phyloP scores from a whole-genome alignment of 1,140 invertebrate species.

The Matsumurasca onukii region DNA sequence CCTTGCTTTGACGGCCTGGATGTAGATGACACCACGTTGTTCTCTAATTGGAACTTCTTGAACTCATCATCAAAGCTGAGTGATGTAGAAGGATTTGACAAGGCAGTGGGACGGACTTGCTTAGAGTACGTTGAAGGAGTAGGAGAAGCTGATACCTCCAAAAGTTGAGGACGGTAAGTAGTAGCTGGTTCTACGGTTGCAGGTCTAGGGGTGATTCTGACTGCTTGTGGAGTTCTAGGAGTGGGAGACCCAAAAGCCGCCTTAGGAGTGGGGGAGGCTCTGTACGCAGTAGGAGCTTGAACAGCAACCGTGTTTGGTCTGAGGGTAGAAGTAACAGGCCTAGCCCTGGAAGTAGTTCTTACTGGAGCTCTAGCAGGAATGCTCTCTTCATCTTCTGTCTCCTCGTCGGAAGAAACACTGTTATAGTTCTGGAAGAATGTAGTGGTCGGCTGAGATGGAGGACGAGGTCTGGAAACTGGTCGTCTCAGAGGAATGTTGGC shows the following conservation, averaged over 20 bases:
- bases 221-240: slow-evolving; percentile 41
- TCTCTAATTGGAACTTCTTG: slow-evolving; percentile 74
- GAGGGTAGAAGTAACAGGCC: slow-evolving; percentile 48
- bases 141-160: slow-evolving; percentile 55
- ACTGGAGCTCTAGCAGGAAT: slow-evolving; percentile 50
- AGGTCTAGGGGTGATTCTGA: slow-evolving; percentile 62
- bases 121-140: slow-evolving; percentile 36
- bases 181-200: slow-evolving; percentile 56
- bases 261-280: slow-evolving; percentile 54
- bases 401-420: slow-evolving; percentile 40
- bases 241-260: slow-evolving; percentile 36
- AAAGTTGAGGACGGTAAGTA: slow-evolving; percentile 61
- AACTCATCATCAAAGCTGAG: slow-evolving; percentile 72
- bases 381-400: slow-evolving; percentile 58
- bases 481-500: slow-evolving; percentile 26
- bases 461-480: slow-evolving; percentile 16
- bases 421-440: slow-evolving; percentile 46
- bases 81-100: slow-evolving; percentile 46
- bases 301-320: slow-evolving; percentile 48
- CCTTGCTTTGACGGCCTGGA: slow-evolving; percentile 43
- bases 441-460: slow-evolving; percentile 47
- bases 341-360: slow-evolving; percentile 60
- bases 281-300: slow-evolving; percentile 47
- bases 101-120: slow-evolving; percentile 49
- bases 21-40: slow-evolving; percentile 51